Base-by-base conservation (phyloP, 2,797 vertebrate genomes). In the Ibycter americanus region DNA sequence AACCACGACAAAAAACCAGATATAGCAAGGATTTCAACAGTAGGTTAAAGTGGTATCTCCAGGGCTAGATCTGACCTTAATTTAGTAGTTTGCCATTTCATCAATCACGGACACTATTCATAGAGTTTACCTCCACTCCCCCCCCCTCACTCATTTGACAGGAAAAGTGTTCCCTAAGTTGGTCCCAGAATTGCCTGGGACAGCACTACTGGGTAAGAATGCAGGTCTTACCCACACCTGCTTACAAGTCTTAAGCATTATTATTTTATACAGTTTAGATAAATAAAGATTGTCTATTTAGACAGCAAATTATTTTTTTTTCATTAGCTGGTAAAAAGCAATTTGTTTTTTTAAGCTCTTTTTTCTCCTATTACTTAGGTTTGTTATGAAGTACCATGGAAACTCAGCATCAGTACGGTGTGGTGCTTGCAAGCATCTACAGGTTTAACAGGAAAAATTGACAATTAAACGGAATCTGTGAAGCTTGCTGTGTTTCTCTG, bases 351-450 rank as follows among this genome's bases (percentile, higher is more conserved):
- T 3, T 82, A 68, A 51, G n/a, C 4, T 26, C 6, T 70, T 80
- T 87, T 85, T 55, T 12, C 18, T 72, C 15, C 7, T 56, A 26
- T 70, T 66, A 42, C 14, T 68, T 46, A 55, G 34, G 52, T 63
- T 86, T 71, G 17, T 44, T 85, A 5, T 68, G 42, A 82, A 91
- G 27, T 38, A 65, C 31, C 70, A 94, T 46, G 51, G 87, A 92
- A 96, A 91, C 26, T 51, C 52, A 52, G 11, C 31, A 63, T 42
- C 22, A 44, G 3, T 8, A 10, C 23, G 4, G 25, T 61, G 23
- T 56, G 56, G 32, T 67, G 72, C 74, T 78, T 91, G 40, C 19
- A 88, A 88, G 40, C 25, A 63, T 59, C 58, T 36, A 52, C 15
- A 66, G 13, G 15, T 34, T 90, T 68, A 76, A 62, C 16, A 51